A percentile compares a stretch with the other conserved stretches of the same genome.
phyloP scores from a whole-genome alignment of 2,888 invertebrate genomes.

The Drosophila eohydei region DNA sequence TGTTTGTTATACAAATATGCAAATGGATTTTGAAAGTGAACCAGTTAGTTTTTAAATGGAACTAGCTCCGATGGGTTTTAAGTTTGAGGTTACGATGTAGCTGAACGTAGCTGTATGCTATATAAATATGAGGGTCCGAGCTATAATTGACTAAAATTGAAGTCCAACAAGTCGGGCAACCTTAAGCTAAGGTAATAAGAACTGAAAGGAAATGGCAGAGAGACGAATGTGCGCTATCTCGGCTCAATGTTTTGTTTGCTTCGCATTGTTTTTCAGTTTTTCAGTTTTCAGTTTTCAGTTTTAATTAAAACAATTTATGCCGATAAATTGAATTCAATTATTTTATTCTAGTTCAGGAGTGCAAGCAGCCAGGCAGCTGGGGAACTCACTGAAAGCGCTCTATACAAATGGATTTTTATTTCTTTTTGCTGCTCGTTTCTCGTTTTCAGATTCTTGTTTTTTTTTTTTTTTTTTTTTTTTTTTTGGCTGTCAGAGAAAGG shows the following conservation, averaged over 20 bases:
- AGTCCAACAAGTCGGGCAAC: background rate
- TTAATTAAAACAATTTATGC: constrained; percentile 72
- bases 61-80: no score
- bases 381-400: constrained; percentile 35
- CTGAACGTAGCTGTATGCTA: no score
- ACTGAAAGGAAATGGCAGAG: background rate
- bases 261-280: constrained; percentile 38
- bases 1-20: no score
- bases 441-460: constrained; percentile 5
- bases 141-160: no score
- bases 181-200: background rate
- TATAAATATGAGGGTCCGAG: no score
- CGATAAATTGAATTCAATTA: constrained; percentile 72
- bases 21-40: no score
- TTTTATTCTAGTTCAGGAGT: constrained; percentile 39
- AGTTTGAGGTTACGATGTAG: no score
- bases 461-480: background rate
- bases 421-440: constrained; percentile 18
- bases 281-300: constrained; percentile 36
- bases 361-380: constrained; percentile 17
- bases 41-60: no score
- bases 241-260: background rate
- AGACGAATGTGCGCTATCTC: background rate
- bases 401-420: constrained; percentile 38
- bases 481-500: constrained; percentile 12